Evolutionary conservation across 2,888 invertebrate species (phyloP), one percentile per base, ranked within the genome.

Genomic region (Nebria brevicollis): DNA sequence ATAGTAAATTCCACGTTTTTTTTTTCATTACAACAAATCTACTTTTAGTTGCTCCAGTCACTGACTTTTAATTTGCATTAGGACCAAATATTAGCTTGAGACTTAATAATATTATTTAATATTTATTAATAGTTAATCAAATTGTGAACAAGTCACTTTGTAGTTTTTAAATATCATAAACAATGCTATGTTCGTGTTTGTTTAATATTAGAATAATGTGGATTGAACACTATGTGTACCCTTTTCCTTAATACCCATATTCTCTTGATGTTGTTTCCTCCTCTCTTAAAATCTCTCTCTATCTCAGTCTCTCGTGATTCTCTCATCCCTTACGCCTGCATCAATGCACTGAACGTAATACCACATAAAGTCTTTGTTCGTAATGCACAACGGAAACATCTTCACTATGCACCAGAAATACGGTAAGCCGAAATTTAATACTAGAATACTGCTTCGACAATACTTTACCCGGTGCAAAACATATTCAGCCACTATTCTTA

Each of bases 281-380:
- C 13, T 54, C 54, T 54, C 54, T 13, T 54, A 54, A 6, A 3
- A 54, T 54, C 54, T 54, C 54, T 54, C 54, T 54, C 13, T 54
- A 54, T 54, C 54, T 54, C 54, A 54, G 4, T 54, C 54, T 54
- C 54, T 54, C 13, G 54, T 54, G 54, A 54, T 54, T 54, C 54
- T 54, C 54, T 54, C 54, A 54, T 54, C 54, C 54, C 54, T 54
- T 54, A 8, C 54, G 54, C 54, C 54, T 54, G 54, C 54, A 54
- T 54, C 54, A 54, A 54, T 54, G 54, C 54, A 54, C 54, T 54
- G 54, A 54, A 54, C 54, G 54, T 54, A 54, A 54, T 54, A 54
- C 54, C 54, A 54, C 54, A 54, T 54, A 54, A 54, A 54, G 54
- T 54, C 54, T 54, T 54, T 54, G 54, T 54, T 54, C 54, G 54